phyloP scores from a whole-genome alignment of 1,140 invertebrate species.

The Drosophila sturtevanti region DNA sequence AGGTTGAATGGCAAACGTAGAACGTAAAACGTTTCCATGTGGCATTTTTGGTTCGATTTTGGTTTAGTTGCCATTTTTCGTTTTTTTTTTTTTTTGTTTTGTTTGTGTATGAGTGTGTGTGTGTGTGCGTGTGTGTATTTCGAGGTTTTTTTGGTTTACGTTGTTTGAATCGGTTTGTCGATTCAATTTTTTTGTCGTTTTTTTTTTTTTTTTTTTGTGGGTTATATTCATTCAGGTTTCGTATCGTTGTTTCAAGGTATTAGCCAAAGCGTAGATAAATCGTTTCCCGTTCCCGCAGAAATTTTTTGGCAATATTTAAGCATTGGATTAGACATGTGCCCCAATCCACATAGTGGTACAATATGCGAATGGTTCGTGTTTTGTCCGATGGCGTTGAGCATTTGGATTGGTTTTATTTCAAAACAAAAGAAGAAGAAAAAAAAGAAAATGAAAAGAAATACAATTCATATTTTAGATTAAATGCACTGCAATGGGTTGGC shows the following conservation, averaged over 20 bases:
- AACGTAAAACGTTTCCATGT: conserved; percentile 40
- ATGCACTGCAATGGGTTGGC: not conserved
- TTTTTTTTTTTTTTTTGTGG: conserved; percentile 34
- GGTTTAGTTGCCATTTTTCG: conserved; percentile 50
- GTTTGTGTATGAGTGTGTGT: not conserved
- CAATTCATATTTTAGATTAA: conserved; percentile 2
- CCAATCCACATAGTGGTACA: conserved; percentile 22
- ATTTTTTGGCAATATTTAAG: conserved; percentile 68
- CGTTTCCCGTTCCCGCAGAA: conserved; percentile 44
- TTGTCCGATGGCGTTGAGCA: conserved; percentile 19
- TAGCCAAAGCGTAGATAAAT: conserved; percentile 69
- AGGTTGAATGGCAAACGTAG: conserved; percentile 26
- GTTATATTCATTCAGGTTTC: conserved; percentile 46
- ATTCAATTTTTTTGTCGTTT: conserved; percentile 8
- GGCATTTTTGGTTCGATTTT: conserved; percentile 54
- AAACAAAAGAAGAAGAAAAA: not conserved
- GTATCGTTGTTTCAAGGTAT: conserved; percentile 68
- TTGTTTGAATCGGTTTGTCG: conserved; percentile 32
- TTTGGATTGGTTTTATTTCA: conserved; percentile 9
- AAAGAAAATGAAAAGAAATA: not conserved
- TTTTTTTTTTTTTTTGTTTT: conserved; percentile 35
- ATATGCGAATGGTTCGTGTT: conserved; percentile 44
- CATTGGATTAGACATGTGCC: conserved; percentile 68
- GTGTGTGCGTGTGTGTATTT: conserved; percentile 22
- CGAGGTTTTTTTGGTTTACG: conserved; percentile 27